These are phyloP conservation scores for Bostrychus sinensis DNA, from an alignment of 2,113 vertebrate genomes.

Conservation along the genomic window DNA sequence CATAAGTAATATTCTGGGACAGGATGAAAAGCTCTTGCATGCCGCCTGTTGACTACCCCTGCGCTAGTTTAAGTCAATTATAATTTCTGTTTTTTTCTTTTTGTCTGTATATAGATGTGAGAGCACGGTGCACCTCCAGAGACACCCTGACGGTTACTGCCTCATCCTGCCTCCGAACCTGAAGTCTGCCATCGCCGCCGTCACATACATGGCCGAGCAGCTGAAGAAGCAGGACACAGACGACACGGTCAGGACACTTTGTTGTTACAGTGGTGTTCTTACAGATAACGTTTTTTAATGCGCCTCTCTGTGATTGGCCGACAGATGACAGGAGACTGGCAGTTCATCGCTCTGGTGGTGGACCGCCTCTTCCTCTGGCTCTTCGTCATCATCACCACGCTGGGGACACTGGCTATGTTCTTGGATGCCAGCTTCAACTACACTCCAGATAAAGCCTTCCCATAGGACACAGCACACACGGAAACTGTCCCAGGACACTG, in stretches of 20 bases:
- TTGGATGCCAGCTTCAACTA: slow-evolving; percentile 89
- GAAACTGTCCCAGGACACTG: too few relatives aligned
- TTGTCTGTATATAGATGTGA: slow-evolving; percentile 52
- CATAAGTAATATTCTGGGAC: too few relatives aligned
- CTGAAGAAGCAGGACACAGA: slow-evolving; percentile 80
- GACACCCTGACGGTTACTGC: slow-evolving; percentile 75
- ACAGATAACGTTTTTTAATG: slow-evolving; percentile 35
- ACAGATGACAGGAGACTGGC: slow-evolving; percentile 91
- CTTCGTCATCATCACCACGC: slow-evolving; percentile 87
- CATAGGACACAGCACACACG: slow-evolving; percentile 71
- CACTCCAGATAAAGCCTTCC: slow-evolving; percentile 85
- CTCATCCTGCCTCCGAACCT: slow-evolving; percentile 83
- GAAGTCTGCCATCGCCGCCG: slow-evolving; percentile 81
- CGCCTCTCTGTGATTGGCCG: slow-evolving; percentile 25
- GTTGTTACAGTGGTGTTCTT: slow-evolving; percentile 26
- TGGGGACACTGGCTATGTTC: slow-evolving; percentile 89
- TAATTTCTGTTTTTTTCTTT: background rate
- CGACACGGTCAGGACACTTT: slow-evolving; percentile 71
- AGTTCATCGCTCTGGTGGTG: slow-evolving; percentile 89
- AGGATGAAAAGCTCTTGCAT: too few relatives aligned
- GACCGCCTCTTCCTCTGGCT: slow-evolving; percentile 91
- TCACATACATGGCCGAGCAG: slow-evolving; percentile 82
- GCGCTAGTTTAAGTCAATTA: too few relatives aligned
- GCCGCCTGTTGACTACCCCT: too few relatives aligned
- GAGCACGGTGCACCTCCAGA: slow-evolving; percentile 74